Evolutionary conservation across 2,888 invertebrate species (phyloP), one percentile per base, ranked within the genome.

Genomic region (Rhimphoctona megacephalus): DNA sequence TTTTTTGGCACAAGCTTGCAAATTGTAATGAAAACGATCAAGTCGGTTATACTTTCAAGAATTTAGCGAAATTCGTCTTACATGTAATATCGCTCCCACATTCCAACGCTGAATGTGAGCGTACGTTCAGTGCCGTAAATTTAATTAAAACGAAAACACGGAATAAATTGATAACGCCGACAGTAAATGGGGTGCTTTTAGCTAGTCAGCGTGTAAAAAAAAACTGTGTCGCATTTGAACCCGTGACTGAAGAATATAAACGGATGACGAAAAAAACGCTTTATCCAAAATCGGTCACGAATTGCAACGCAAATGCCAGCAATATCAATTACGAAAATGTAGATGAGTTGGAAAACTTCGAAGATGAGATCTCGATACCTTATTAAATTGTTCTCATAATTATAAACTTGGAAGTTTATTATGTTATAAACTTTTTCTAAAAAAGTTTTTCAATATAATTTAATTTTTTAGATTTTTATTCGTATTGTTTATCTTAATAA

Each of bases 141-240:
- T 57, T 83, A 11, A 85, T 70, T 85, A 85, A 6, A 87, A 87
- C 49, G 83, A 5, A 33, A 5, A 33, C 33, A 33, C 87, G 43
- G 76, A 87, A 17, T 83, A n/a, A 81, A 70, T 52, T 52, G 52
- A 52, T 52, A 52, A 52, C 52, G 3, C 52, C 52, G 0, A n/a
- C 52, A 0, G 52, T n/a, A 5, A n/a, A 19, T 73, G 33, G 33
- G 33, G 3, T 33, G 3, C 33, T 33, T 33, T 33, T 33, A 5
- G 3, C 33, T 33, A 33, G 5, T 33, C 33, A 33, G 33, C 33
- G 33, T 33, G 33, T 5, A 33, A 33, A 33, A 33, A 33, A 33
- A 5, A 33, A 33, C 33, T 4, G 33, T 5, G 5, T 33, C 5
- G 33, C 33, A 33, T 33, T 33, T 5, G 33, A 33, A 33, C 33